These are phyloP conservation scores for Conger conger DNA, from an alignment of 2,113 vertebrate species.

Conservation along the genomic window DNA sequence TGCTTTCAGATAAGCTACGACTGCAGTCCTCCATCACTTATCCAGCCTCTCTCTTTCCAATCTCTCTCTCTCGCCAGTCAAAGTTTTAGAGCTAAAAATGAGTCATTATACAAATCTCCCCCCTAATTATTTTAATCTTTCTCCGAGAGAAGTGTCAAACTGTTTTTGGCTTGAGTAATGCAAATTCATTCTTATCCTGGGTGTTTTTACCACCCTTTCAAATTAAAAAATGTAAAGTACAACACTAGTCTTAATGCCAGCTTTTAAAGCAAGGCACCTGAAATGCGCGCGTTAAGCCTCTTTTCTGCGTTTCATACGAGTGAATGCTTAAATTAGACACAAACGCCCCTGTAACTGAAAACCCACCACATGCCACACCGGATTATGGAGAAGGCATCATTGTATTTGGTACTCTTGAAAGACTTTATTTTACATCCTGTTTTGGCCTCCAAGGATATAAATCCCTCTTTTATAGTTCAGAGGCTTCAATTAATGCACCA, in stretches of 20 bases:
- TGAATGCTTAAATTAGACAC: neutral
- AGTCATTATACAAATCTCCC: neutral
- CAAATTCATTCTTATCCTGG: neutral
- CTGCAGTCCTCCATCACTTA: neutral
- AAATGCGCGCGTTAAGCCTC: neutral
- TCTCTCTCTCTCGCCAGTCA: constrained; percentile 10
- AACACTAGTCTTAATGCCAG: neutral
- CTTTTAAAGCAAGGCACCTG: neutral
- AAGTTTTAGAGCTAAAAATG: constrained; percentile 2
- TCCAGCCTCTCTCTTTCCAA: neutral
- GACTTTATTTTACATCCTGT: constrained; percentile 12
- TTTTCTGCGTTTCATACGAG: neutral
- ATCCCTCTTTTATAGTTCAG: constrained; percentile 8
- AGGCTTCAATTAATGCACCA: constrained; percentile 9
- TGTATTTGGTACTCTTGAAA: constrained; percentile 6
- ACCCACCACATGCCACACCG: constrained; percentile 1
- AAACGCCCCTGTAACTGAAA: neutral
- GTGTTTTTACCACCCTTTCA: neutral
- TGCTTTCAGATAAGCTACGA: neutral
- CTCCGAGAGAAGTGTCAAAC: neutral
- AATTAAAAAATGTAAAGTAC: neutral
- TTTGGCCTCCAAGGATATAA: neutral
- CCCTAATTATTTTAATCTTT: neutral
- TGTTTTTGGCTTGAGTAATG: neutral
- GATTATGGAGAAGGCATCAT: constrained; percentile 14